Conservation (phyloP, 1,140 invertebrate genomes). For the Cydia splendana region DNA sequence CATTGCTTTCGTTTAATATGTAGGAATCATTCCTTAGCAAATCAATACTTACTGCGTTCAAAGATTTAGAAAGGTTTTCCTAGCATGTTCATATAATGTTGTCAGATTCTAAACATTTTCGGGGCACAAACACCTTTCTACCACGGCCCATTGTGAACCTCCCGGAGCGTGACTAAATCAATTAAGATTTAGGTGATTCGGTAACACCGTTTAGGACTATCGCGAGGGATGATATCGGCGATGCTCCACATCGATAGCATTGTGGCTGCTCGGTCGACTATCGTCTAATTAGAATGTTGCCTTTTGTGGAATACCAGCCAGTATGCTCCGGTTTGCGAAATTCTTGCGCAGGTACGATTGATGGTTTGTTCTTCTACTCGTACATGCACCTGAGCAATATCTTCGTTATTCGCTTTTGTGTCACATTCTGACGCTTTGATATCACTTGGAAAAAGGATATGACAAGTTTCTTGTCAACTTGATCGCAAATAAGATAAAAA, state of each 20-base stretch:
- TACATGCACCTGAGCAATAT: neutral
- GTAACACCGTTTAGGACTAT: conserved; percentile 30
- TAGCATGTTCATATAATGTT: neutral
- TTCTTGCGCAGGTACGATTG: neutral
- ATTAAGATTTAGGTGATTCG: conserved; percentile 29
- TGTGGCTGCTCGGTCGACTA: conserved; percentile 34
- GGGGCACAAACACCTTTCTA: neutral
- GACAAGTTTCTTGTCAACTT: too few species aligned
- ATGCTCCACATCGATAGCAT: conserved; percentile 44
- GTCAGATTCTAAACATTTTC: neutral
- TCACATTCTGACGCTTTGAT: too few species aligned
- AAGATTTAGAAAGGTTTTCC: too few species aligned
- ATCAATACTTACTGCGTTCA: too few species aligned
- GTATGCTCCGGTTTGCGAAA: conserved; percentile 11
- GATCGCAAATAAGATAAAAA: too few species aligned
- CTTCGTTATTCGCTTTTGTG: too few species aligned
- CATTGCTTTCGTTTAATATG: too few species aligned
- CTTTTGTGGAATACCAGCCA: neutral
- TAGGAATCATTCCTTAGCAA: too few species aligned
- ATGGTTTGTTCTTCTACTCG: neutral
- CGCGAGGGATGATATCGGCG: conserved; percentile 33
- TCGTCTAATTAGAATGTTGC: conserved; percentile 17
- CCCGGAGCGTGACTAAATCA: conserved; percentile 26
- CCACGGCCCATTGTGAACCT: conserved; percentile 13
- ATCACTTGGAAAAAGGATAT: too few species aligned